Evolutionary conservation across 2,797 vertebrate genomes (phyloP).

Genomic region (Brachyalestes nurse): DNA sequence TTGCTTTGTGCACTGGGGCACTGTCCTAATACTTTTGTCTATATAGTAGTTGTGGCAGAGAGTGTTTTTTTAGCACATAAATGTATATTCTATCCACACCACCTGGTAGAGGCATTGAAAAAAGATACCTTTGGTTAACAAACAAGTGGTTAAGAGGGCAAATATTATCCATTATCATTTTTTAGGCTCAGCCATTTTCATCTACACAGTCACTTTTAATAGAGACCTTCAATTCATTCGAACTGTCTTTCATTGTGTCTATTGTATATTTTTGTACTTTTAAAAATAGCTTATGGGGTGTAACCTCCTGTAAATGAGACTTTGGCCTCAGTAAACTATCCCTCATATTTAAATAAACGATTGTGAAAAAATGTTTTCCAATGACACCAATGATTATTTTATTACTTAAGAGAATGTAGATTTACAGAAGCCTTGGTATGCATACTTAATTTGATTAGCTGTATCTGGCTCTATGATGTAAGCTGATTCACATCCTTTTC

Average conservation of each 20-base stretch:
- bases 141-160: neutral
- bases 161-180: neutral
- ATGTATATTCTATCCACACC: slow-evolving; percentile 12
- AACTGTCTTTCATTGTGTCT: neutral
- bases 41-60: no score
- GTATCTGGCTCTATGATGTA: neutral
- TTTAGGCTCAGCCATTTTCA: neutral
- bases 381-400: neutral
- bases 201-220: neutral
- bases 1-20: no score
- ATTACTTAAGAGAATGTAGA: neutral
- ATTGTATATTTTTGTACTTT: neutral
- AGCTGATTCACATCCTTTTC: neutral
- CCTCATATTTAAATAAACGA: neutral
- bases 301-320: neutral
- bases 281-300: neutral
- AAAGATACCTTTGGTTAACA: slow-evolving; percentile 3
- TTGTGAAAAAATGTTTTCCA: neutral
- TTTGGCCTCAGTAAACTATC: neutral
- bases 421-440: neutral
- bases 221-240: neutral
- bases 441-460: neutral
- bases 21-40: no score
- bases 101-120: neutral
- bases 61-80: neutral